Conservation (phyloP, 2,888 invertebrate genomes). For the Pammene aurita region DNA sequence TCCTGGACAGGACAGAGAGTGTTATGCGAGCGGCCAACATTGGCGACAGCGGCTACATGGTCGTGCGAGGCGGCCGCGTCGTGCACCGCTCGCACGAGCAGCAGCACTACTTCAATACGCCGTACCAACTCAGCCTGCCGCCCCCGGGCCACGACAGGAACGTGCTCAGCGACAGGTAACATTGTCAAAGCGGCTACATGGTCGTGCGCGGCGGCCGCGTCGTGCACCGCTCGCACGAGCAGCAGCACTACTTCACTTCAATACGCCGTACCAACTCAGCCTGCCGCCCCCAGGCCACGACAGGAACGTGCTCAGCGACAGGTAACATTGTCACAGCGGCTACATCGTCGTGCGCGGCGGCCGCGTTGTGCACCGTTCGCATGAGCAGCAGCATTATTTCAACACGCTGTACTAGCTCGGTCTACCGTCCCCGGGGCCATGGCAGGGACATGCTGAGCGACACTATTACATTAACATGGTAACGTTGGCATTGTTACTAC, state of each 20-base stretch:
- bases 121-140: slow-evolving; percentile 97
- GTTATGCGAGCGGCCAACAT: slow-evolving; percentile 98
- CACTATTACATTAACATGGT: slow-evolving; percentile 99
- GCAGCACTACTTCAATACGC: slow-evolving; percentile 99
- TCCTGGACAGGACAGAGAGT: slow-evolving; percentile 94
- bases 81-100: slow-evolving; percentile 85
- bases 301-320: slow-evolving; percentile 94
- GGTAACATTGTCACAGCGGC: slow-evolving; percentile 71
- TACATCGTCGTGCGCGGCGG: slow-evolving; percentile 86
- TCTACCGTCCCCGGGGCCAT: no score
- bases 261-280: slow-evolving; percentile 98
- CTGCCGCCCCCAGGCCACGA: slow-evolving; percentile 96
- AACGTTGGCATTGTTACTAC: no score
- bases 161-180: slow-evolving; percentile 94
- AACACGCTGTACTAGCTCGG: no score
- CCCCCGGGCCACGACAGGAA: slow-evolving; percentile 94
- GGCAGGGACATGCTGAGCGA: no score
- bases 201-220: no score
- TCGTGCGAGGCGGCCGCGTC: no score
- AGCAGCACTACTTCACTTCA: slow-evolving; percentile 99
- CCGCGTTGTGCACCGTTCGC: slow-evolving; percentile 94
- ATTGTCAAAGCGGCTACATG: not conserved
- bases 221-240: slow-evolving; percentile 82
- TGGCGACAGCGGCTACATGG: slow-evolving; percentile 98
- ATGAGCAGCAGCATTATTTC: no score